Evolutionary conservation across 2,797 vertebrate genomes (phyloP), one percentile per base, ranked within the genome.

Genomic region (Melanotaenia nigrans): DNA sequence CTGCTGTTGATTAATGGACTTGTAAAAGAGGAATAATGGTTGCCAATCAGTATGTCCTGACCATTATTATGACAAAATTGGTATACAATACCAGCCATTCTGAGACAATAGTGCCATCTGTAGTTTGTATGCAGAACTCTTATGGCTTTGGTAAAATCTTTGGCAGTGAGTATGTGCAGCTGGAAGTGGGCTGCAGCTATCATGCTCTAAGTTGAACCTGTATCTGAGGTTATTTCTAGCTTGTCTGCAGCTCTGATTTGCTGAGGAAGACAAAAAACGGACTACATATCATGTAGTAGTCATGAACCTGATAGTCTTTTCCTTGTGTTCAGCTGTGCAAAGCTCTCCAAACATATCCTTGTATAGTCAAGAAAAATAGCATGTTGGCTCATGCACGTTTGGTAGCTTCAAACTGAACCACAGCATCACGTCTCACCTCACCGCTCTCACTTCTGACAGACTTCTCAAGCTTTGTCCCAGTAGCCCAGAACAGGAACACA

Each of bases 91-190:
- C 40, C 72, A 66, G 71, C 67, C 73, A 86, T 57, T 54, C 87
- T 94, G 81, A 93, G 58, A 77, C 93, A 94, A 94, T 85, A 94
- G 92, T 94, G 94, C 94, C 95, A 93, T 93, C 94, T 95, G 90
- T 95, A 93, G 95, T 89, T 89, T 71, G 76, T 73, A 78, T 71
- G 33, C 68, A 87, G 90, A 80, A 92, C 75, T 85, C 6, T 18
- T 18, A 12, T 42, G 60, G 51, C 35, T 55, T 18, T 45, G 42
- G 42, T 45, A 4, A 20, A 45, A 45, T 7, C 40, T 42, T 16
- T 35, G 47, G 3, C 35, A 22, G 54, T 7, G 30, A 51, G 40
- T 4, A 18, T 35, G 33, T 35, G n/a, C 72, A 75, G 65, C 64
- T 77, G 76, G 54, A 65, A 55, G 20, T 32, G 11, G 35, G n/a